Percentiles rank a stretch among this genome's conserved stretches.
Conservation (phyloP, 2,113 vertebrate genomes). For the Eretmochelys imbricata region DNA sequence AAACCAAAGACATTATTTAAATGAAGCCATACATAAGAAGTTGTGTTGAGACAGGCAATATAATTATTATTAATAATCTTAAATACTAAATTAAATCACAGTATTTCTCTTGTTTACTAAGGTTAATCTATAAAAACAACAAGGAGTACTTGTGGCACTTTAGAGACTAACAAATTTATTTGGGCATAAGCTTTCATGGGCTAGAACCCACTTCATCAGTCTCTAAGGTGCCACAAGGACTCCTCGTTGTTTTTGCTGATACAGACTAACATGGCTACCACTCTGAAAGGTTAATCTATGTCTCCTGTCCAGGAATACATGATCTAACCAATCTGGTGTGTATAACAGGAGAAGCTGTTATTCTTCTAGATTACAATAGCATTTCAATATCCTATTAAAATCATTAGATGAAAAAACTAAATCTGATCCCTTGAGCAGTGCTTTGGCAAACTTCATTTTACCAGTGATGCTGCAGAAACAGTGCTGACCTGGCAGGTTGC, state of each 20-base stretch:
- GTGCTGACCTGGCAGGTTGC: fast-evolving
- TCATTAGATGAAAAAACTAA: background rate
- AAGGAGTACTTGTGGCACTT: too few species aligned
- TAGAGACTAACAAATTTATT: too few species aligned
- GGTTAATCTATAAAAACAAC: background rate
- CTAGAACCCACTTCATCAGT: too few species aligned
- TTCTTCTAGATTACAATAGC: background rate
- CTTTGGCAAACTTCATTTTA: fast-evolving
- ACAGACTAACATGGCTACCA: too few species aligned
- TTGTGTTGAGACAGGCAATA: background rate
- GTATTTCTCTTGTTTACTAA: background rate
- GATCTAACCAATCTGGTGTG: background rate
- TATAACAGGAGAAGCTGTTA: background rate
- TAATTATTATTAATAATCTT: background rate
- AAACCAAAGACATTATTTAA: background rate
- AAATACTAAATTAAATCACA: background rate
- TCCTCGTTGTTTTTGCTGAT: too few species aligned
- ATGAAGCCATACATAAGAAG: fast-evolving
- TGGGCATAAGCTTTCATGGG: too few species aligned
- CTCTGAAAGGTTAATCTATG: background rate
- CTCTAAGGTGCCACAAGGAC: too few species aligned
- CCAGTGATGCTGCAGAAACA: fast-evolving
- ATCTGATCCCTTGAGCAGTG: fast-evolving
- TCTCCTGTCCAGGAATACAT: background rate
- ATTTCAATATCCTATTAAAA: background rate